Evolutionary conservation across 2,113 vertebrate species (phyloP).

Genomic region (Odocoileus hemionus): DNA sequence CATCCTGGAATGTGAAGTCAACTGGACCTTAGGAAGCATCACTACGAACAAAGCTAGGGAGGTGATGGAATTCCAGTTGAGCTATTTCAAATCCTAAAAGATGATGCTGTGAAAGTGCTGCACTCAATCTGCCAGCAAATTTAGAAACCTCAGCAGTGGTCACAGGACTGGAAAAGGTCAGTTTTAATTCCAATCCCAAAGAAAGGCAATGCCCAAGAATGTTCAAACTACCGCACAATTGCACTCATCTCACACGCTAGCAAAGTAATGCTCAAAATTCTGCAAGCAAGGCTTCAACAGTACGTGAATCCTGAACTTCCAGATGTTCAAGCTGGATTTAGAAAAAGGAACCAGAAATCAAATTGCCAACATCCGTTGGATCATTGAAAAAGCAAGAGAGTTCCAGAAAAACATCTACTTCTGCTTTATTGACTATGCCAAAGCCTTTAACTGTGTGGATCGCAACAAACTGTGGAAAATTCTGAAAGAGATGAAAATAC

Average conservation of each 20-base stretch:
- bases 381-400: neutral
- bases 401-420: neutral
- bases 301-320: neutral
- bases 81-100: neutral
- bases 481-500: neutral
- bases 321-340: neutral
- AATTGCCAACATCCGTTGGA: neutral
- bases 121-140: neutral
- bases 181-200: neutral
- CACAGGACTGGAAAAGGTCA: neutral
- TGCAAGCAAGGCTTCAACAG: neutral
- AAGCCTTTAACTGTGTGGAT: neutral
- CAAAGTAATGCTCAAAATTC: neutral
- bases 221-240: neutral
- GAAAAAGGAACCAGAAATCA: neutral
- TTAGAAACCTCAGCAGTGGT: neutral
- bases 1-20: too few species aligned
- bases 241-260: neutral
- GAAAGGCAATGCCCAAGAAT: neutral
- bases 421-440: neutral
- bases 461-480: neutral
- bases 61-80: neutral
- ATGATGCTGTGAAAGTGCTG: neutral
- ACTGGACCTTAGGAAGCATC: too few species aligned
- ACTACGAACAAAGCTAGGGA: neutral